Evolutionary conservation across 2,113 vertebrate genomes (phyloP).

Genomic region (Malurus alboscapulatus): DNA sequence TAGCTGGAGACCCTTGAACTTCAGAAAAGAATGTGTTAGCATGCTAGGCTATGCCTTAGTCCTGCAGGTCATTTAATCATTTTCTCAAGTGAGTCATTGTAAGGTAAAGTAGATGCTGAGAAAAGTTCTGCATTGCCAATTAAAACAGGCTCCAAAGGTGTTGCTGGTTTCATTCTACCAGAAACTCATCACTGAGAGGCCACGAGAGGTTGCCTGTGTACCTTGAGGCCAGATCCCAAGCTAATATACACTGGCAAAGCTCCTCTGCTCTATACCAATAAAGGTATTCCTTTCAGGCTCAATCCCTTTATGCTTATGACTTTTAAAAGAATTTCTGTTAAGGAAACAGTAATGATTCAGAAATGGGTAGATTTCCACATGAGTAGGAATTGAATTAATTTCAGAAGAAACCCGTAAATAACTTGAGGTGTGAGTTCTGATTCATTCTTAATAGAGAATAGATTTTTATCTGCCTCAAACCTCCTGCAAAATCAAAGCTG

Average conservation of each 20-base stretch:
- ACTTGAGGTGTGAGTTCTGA: not conserved
- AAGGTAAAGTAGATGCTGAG: slow-evolving; percentile 45
- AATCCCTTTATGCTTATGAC: not conserved
- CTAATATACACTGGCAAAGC: not conserved
- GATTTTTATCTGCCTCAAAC: not conserved
- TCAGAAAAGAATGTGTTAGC: slow-evolving; percentile 40
- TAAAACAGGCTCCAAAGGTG: slow-evolving; percentile 57
- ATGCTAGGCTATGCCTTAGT: slow-evolving; percentile 5
- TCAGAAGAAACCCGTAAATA: not conserved
- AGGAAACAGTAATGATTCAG: not conserved
- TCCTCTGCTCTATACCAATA: not conserved
- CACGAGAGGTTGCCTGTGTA: not conserved
- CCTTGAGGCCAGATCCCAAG: slow-evolving; percentile 13
- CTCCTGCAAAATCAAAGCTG: not conserved
- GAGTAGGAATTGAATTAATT: not conserved
- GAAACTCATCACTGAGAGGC: slow-evolving; percentile 38
- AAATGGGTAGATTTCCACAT: not conserved
- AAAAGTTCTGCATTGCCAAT: slow-evolving; percentile 46
- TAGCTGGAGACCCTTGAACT: slow-evolving; percentile 63
- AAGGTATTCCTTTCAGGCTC: not conserved
- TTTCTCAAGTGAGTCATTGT: slow-evolving; percentile 54
- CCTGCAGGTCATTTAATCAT: slow-evolving; percentile 47
- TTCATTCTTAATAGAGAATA: not conserved
- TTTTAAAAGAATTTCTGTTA: not conserved
- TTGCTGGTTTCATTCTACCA: slow-evolving; percentile 38